phyloP scores from a whole-genome alignment of 2,113 vertebrate species.

The Merops nubicus region DNA sequence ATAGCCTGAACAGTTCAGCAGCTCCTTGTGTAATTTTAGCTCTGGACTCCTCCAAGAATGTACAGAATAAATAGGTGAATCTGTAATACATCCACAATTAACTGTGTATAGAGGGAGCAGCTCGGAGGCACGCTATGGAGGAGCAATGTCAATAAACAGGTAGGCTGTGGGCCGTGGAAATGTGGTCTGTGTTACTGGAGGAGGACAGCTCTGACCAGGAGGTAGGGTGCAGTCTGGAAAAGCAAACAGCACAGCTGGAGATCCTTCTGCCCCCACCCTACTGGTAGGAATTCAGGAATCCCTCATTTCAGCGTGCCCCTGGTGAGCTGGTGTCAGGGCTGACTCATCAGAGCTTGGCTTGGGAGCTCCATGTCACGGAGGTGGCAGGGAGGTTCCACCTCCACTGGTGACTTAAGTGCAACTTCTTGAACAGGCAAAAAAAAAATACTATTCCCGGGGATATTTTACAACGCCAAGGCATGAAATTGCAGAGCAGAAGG shows the following conservation, averaged over 20 bases:
- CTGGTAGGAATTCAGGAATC: not conserved
- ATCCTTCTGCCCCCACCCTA: not conserved
- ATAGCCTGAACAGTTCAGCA: not conserved
- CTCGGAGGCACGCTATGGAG: not conserved
- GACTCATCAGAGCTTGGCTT: not conserved
- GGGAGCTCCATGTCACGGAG: not conserved
- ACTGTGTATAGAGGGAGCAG: not conserved
- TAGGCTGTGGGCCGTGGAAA: not conserved
- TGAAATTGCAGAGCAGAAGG: slow-evolving; percentile 28
- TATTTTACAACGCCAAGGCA: not conserved
- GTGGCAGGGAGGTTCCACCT: not conserved
- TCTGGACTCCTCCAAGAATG: slow-evolving; percentile 48
- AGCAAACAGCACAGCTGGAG: slow-evolving; percentile 8
- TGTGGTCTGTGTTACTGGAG: not conserved
- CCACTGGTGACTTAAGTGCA: not conserved
- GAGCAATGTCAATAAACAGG: slow-evolving; percentile 65
- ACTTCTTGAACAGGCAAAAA: not conserved
- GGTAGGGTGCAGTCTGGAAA: slow-evolving; percentile 18
- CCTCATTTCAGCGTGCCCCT: not conserved
- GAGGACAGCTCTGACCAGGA: not conserved
- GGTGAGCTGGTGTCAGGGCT: too few relatives aligned
- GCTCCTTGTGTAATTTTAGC: slow-evolving; percentile 61
- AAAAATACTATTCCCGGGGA: not conserved
- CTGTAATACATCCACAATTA: slow-evolving; percentile 46
- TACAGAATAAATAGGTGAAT: slow-evolving; percentile 66